Evolutionary conservation across 2,888 invertebrate genomes (phyloP).

Genomic region (Hartigia nigra): DNA sequence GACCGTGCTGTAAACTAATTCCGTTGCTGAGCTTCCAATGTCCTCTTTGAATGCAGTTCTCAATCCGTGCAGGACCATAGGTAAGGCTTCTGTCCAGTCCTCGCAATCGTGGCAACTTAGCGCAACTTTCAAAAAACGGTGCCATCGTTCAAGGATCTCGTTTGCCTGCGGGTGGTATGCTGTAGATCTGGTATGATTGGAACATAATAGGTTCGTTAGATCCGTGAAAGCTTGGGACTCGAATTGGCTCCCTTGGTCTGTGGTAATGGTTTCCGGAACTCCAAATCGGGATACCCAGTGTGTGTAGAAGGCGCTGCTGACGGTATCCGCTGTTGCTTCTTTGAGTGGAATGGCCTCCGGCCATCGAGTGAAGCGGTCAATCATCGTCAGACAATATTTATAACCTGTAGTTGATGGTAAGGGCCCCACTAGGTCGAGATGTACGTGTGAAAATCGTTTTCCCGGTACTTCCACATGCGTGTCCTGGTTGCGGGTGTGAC

Average conservation of each 20-base stretch:
- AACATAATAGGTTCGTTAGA: conserved; percentile 23
- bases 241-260: conserved; percentile 45
- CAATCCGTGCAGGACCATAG: conserved; percentile 23
- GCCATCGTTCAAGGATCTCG: conserved; percentile 21
- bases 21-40: conserved; percentile 27
- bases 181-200: conserved; percentile 29
- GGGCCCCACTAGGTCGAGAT: conserved; percentile 18
- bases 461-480: conserved; percentile 5
- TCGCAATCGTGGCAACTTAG: conserved; percentile 11
- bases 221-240: conserved; percentile 28
- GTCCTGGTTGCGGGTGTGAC: conserved; percentile 13
- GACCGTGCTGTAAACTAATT: conserved; percentile 30
- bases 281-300: conserved; percentile 48
- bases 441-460: conserved; percentile 11
- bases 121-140: conserved; percentile 16
- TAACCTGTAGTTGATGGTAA: conserved; percentile 33
- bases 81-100: conserved; percentile 17
- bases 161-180: conserved; percentile 25
- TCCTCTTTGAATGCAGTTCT: conserved; percentile 23
- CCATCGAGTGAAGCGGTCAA: conserved; percentile 28
- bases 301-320: conserved; percentile 36
- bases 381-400: conserved; percentile 44
- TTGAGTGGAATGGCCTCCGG: conserved; percentile 44
- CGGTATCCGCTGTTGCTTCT: conserved; percentile 41
- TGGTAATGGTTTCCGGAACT: conserved; percentile 38